Percentiles rank a stretch among this genome's conserved stretches.
Evolutionary conservation across 1,140 invertebrate genomes (phyloP).

Genomic region (Metaphire vulgaris): DNA sequence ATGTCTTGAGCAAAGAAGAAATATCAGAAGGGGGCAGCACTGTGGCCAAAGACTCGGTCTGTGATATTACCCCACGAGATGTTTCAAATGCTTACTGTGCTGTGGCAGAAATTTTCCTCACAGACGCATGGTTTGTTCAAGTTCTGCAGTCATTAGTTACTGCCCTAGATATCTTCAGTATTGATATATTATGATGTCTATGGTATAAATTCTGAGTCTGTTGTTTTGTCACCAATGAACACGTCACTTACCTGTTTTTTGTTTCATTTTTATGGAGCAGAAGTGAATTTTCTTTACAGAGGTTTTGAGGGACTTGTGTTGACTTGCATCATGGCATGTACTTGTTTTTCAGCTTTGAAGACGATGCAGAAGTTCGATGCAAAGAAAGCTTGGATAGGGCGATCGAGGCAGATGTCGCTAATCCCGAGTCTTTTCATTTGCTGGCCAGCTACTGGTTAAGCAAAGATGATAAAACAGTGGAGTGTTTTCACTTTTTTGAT

Average conservation of each 20-base stretch:
- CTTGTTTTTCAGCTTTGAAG: constrained; percentile 48
- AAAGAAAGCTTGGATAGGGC: constrained; percentile 45
- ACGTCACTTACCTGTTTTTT: too few relatives aligned
- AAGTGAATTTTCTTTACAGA: too few relatives aligned
- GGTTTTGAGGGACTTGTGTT: too few relatives aligned
- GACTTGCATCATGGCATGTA: too few relatives aligned
- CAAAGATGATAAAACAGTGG: constrained; percentile 48
- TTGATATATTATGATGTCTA: too few relatives aligned
- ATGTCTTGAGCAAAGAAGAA: too few relatives aligned
- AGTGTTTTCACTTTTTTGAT: constrained; percentile 22
- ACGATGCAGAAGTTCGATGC: constrained; percentile 49
- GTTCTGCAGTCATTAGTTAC: background rate
- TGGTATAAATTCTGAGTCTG: too few relatives aligned
- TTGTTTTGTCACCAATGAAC: too few relatives aligned
- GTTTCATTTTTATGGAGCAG: too few relatives aligned
- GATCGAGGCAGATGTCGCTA: constrained; percentile 43
- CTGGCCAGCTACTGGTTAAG: constrained; percentile 48
- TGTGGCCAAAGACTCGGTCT: constrained; percentile 23
- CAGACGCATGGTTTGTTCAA: constrained; percentile 48
- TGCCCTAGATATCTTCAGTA: too few relatives aligned
- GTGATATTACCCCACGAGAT: constrained; percentile 33
- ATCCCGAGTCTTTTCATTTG: constrained; percentile 51
- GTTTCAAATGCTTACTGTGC: constrained; percentile 52
- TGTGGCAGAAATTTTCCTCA: constrained; percentile 54
- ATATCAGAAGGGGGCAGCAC: constrained; percentile 20